phyloP scores from a whole-genome alignment of 2,888 invertebrate species.

The Fragum fragum region DNA sequence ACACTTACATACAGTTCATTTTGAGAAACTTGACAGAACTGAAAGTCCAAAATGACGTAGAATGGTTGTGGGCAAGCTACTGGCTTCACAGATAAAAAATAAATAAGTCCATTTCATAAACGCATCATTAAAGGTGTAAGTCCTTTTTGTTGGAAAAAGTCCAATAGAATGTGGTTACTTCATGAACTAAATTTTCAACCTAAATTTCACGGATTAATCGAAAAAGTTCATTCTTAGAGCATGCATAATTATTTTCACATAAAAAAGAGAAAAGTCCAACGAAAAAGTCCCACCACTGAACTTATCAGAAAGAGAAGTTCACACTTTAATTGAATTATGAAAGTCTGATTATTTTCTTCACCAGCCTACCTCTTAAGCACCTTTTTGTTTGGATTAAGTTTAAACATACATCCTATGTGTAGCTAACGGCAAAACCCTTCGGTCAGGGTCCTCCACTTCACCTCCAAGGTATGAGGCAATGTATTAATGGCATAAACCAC shows the following conservation, averaged over 20 bases:
- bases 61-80: conserved; percentile 6
- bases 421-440: neutral
- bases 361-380: conserved; percentile 9
- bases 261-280: conserved; percentile 4
- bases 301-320: conserved; percentile 13
- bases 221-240: conserved; percentile 13
- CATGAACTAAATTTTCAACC: neutral
- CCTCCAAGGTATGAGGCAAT: neutral
- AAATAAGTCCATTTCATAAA: neutral
- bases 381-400: neutral
- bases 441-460: neutral
- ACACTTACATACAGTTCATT: conserved; percentile 57
- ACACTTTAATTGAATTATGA: neutral
- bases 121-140: neutral
- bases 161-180: conserved; percentile 21
- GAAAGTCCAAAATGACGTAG: conserved; percentile 41
- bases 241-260: conserved; percentile 25
- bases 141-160: conserved; percentile 16
- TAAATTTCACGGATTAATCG: conserved; percentile 3
- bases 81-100: neutral
- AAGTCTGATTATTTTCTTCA: conserved; percentile 15
- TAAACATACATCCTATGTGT: neutral
- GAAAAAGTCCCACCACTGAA: conserved; percentile 14
- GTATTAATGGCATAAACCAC: neutral
- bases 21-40: conserved; percentile 40